Percentiles rank a stretch among this genome's conserved stretches.
Evolutionary conservation across 2,888 invertebrate genomes (phyloP).

Genomic region (Trilocha varians): DNA sequence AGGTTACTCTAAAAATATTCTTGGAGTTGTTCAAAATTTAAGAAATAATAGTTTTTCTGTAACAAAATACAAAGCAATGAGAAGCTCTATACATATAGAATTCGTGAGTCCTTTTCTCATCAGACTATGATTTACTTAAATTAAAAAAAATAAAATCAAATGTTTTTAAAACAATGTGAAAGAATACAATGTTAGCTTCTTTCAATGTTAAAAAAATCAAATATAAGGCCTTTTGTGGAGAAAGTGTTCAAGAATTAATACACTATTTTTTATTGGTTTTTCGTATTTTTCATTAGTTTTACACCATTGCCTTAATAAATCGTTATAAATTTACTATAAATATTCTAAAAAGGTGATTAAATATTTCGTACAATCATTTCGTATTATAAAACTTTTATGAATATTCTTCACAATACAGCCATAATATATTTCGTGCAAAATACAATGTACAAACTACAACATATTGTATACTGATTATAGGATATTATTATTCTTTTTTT

Average conservation of each 20-base stretch:
- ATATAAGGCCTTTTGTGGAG: neutral
- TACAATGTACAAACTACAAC: neutral
- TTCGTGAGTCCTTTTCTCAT: too few species aligned
- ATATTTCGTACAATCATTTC: neutral
- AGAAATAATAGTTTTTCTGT: too few species aligned
- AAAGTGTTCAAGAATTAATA: neutral
- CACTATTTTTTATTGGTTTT: too few species aligned
- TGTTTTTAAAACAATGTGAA: too few species aligned
- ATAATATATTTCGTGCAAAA: neutral
- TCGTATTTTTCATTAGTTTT: neutral
- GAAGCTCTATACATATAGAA: too few species aligned
- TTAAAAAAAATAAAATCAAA: too few species aligned
- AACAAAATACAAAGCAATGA: too few species aligned
- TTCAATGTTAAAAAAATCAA: too few species aligned
- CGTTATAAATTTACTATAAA: neutral
- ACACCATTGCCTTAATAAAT: neutral
- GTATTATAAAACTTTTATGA: neutral
- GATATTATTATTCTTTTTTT: neutral
- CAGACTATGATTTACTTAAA: too few species aligned
- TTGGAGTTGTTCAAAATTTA: too few species aligned
- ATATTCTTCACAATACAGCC: neutral
- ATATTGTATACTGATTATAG: neutral
- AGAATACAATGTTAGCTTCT: too few species aligned
- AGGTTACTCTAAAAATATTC: too few species aligned
- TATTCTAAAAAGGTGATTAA: neutral